Conservation (phyloP, 2,113 vertebrate species). For the Sphaerodactylus townsendi region DNA sequence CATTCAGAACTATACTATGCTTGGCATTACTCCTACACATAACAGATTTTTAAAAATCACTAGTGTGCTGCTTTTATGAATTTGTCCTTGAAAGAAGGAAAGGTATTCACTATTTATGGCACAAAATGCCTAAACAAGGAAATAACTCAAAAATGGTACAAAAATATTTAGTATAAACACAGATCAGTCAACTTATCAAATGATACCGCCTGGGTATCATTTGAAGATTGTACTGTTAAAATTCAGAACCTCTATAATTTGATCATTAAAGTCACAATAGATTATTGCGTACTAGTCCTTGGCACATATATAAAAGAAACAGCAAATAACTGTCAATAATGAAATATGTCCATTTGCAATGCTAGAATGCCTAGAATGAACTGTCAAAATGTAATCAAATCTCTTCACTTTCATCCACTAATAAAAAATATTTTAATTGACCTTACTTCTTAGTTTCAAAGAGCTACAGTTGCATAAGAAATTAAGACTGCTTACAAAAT, state of each 20-base stretch:
- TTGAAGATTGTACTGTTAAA: not conserved
- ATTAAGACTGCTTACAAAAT: not conserved
- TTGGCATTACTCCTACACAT: constrained; percentile 33
- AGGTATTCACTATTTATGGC: constrained; percentile 4
- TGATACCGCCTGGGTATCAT: not conserved
- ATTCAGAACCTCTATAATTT: not conserved
- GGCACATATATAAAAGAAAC: not conserved
- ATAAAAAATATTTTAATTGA: not conserved
- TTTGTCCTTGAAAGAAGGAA: not conserved
- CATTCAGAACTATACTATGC: not conserved
- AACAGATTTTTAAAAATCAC: constrained; percentile 26
- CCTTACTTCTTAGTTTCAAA: not conserved
- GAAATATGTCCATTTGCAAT: not conserved
- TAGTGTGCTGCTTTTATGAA: constrained; percentile 19
- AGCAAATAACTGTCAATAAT: not conserved
- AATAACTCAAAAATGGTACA: constrained; percentile 22
- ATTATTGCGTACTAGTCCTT: not conserved
- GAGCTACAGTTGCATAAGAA: not conserved
- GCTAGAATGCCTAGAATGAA: not conserved
- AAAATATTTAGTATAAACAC: not conserved
- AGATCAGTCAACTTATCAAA: constrained; percentile 15
- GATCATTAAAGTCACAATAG: not conserved
- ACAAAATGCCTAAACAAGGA: constrained; percentile 21
- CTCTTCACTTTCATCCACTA: not conserved
- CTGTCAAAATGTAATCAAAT: not conserved